Percentiles rank a stretch among this genome's conserved stretches.
Conservation (phyloP, 2,797 vertebrate species). For the Lepilemur ruficaudatus region DNA sequence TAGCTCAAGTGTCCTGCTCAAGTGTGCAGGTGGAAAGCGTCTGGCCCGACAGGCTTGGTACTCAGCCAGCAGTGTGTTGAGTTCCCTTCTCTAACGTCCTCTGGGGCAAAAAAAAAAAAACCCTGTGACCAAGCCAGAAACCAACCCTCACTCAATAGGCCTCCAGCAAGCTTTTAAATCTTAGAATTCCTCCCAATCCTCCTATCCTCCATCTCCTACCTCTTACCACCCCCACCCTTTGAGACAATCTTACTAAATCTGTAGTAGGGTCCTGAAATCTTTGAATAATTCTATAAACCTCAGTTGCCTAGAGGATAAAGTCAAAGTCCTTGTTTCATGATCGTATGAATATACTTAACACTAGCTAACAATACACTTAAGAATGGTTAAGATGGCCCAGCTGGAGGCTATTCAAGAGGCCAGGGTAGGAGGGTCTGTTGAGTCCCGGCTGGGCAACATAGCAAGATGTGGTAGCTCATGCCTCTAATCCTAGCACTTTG, state of each 20-base stretch:
- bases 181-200: not conserved
- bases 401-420: not conserved
- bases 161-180: not conserved
- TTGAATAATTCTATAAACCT: not conserved
- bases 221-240: not conserved
- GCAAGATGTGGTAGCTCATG: not conserved
- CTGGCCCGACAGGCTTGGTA: not conserved
- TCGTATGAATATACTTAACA: not conserved
- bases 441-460: not conserved
- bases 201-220: not conserved
- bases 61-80: not conserved
- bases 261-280: not conserved
- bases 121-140: not conserved
- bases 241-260: not conserved
- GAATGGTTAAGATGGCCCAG: not conserved
- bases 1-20: not conserved
- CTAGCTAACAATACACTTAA: not conserved
- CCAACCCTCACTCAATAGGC: not conserved
- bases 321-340: not conserved
- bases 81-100: not conserved
- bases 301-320: not conserved
- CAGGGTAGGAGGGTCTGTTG: not conserved
- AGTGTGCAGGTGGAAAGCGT: not conserved
- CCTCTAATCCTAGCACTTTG: too few species aligned
- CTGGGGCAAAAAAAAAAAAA: not conserved